Base-by-base conservation (phyloP, 2,113 vertebrate genomes). In the Urocynchramus pylzowi region DNA sequence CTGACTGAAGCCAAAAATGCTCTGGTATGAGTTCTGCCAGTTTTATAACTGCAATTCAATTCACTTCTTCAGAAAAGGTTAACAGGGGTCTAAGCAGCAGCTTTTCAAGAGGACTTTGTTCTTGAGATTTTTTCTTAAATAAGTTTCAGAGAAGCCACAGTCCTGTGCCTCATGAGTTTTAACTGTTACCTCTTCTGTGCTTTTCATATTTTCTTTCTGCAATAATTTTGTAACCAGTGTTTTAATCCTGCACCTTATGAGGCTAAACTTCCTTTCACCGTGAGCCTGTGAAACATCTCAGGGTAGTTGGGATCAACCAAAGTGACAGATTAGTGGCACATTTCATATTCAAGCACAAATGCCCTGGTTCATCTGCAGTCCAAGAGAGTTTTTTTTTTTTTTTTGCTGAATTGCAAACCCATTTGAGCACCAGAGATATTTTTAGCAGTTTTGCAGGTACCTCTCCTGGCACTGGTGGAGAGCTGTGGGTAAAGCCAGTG, bases 41-140 rank as follows among this genome's bases (percentile, higher is more conserved):
- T 30, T 88, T 95, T 77, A 17, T 59, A 86, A 94, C 71, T 74
- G 83, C 86, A 95, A 81, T 78, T 92, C 83, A 39, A 88, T 96
- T 92, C 80, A 84, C 42, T 86, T 88, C 39, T 77, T 83, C 39
- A 90, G 63, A 86, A 91, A 87, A 93, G 83, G 83, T 93, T 96
- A 96, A 93, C 54, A 42, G 63, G 31, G 83, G 59, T 86, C 71
- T 84, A 65, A 84, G 50, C 16, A 73, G 44, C 50, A 90, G 59
- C 33, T 67, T 73, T 88, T 65, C 75, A 74, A 77, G 47, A 92
- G 1, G 13, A 77, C 82, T 92, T 69, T 88, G 83, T 26, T 97
- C 79, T 88, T 56, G 59, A 80, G 44, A 95, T 93, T 88, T 87
- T 42, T 49, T 87, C 84, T 73, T 92, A 85, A 83, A 70, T 39